Evolutionary conservation across 2,113 vertebrate genomes (phyloP), one percentile per base, ranked within the genome.

Genomic region (Isurus oxyrinchus): DNA sequence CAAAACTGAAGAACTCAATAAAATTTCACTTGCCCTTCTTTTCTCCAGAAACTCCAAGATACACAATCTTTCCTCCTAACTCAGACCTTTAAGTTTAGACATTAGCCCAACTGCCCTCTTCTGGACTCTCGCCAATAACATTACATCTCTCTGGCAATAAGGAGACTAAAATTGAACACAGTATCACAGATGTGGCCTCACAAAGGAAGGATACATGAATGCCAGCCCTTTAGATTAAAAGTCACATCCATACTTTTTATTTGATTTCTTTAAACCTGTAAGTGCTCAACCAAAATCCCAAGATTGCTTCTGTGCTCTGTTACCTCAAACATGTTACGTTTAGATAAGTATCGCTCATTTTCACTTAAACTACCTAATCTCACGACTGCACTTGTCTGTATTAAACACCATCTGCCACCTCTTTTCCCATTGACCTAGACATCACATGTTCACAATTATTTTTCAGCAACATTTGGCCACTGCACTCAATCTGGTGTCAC

Each of bases 341-440:
- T 84, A 44, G 40, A 84, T 84, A 84, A 44, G 16, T 84, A 19
- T 84, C 40, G n/a, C 13, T 84, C 79, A 21, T 84, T 84, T 35
- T 84, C 40, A 84, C 79, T 84, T 84, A 14, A 8, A 84, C 79
- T 21, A 44, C 79, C 79, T 84, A 84, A 84, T 16, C 79, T 84
- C n/a, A 84, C 40, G 76, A 79, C 14, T 5, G 69, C n/a, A 44
- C n/a, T 19, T 44, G 40, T 84, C n/a, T 2, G 79, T 84, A 84
- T 84, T 44, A 31, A 84, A 84, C n/a, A 16, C 79, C 79, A 84
- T 84, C 79, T 84, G 79, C 79, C 79, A 84, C 79, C 79, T 84
- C n/a, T 84, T 40, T 84, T 11, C 35, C 79, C 13, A 84, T 21
- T 84, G 79, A 84, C 40, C 79, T 40, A 19, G 79, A 0, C 79